Conservation (phyloP, 1,140 invertebrate genomes). For the Drosophila lowei region DNA sequence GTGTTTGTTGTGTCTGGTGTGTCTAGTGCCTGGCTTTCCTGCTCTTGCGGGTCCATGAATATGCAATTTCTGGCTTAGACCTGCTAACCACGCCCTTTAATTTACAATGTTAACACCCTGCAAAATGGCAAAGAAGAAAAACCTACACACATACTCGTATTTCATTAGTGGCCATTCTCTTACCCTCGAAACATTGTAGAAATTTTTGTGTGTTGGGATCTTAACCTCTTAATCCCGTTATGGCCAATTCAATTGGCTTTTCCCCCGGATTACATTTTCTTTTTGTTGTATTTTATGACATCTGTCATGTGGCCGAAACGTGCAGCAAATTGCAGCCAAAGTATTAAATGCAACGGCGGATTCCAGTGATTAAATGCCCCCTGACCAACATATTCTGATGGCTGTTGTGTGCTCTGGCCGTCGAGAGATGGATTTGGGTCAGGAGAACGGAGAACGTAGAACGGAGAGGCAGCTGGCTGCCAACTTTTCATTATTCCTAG, state of each 20-base stretch:
- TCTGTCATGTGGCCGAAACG: conserved; percentile 36
- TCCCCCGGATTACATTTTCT: not conserved
- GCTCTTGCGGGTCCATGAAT: conserved; percentile 18
- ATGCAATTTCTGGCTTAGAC: conserved; percentile 41
- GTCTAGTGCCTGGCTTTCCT: not conserved
- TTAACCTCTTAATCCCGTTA: conserved; percentile 41
- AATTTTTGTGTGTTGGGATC: conserved; percentile 4
- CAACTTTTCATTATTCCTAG: conserved; percentile 54
- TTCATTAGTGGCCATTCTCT: conserved; percentile 9
- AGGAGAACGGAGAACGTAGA: conserved; percentile 24
- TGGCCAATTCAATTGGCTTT: not conserved
- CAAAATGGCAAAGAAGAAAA: conserved; percentile 2
- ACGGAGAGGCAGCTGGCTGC: conserved; percentile 42
- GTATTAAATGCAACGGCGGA: conserved; percentile 47
- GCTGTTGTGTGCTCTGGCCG: conserved; percentile 21
- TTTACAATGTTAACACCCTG: conserved; percentile 45
- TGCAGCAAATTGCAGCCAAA: conserved; percentile 14
- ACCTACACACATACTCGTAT: conserved; percentile 13
- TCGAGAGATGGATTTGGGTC: conserved; percentile 57
- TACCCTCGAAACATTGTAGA: conserved; percentile 5
- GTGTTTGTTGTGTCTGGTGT: too few relatives aligned
- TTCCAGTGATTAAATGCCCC: conserved; percentile 53
- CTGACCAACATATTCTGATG: conserved; percentile 52
- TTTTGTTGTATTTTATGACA: conserved; percentile 20
- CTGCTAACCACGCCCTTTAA: conserved; percentile 36